Percentiles rank a stretch among this genome's conserved stretches.
Conservation (phyloP, 2,888 invertebrate species). For the Leptinotarsa haldemani region DNA sequence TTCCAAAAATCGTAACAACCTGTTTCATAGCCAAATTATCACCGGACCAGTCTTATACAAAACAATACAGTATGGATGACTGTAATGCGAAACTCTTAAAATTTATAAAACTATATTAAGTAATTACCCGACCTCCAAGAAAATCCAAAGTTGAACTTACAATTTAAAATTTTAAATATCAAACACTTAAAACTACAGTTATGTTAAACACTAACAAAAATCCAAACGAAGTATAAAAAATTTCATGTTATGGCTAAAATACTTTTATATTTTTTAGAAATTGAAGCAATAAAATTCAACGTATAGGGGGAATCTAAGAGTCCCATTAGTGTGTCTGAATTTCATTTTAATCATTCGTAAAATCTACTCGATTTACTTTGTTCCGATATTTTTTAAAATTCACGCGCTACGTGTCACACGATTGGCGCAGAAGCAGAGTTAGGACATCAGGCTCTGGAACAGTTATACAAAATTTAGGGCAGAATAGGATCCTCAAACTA, state of each 20-base stretch:
- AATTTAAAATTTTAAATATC: slow-evolving; percentile 56
- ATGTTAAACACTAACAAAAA: slow-evolving; percentile 53
- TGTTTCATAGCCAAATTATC: slow-evolving; percentile 48
- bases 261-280: slow-evolving; percentile 40
- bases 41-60: slow-evolving; percentile 46
- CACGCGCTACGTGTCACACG: slow-evolving; percentile 12
- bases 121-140: slow-evolving; percentile 49
- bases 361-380: slow-evolving; percentile 34
- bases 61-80: slow-evolving; percentile 45
- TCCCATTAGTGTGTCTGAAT: slow-evolving; percentile 43
- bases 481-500: slow-evolving; percentile 13
- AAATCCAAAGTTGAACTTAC: slow-evolving; percentile 52
- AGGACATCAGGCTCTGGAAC: slow-evolving; percentile 26
- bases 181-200: slow-evolving; percentile 58
- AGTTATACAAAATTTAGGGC: slow-evolving; percentile 14
- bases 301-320: slow-evolving; percentile 39
- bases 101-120: slow-evolving; percentile 50
- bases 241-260: slow-evolving; percentile 50
- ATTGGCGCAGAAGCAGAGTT: background rate
- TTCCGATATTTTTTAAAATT: slow-evolving; percentile 32
- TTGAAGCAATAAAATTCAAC: slow-evolving; percentile 46
- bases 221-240: slow-evolving; percentile 51
- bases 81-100: slow-evolving; percentile 49
- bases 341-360: slow-evolving; percentile 41
- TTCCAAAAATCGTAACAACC: slow-evolving; percentile 47